phyloP scores from a whole-genome alignment of 2,113 vertebrate genomes.

The Tiliqua scincoides region DNA sequence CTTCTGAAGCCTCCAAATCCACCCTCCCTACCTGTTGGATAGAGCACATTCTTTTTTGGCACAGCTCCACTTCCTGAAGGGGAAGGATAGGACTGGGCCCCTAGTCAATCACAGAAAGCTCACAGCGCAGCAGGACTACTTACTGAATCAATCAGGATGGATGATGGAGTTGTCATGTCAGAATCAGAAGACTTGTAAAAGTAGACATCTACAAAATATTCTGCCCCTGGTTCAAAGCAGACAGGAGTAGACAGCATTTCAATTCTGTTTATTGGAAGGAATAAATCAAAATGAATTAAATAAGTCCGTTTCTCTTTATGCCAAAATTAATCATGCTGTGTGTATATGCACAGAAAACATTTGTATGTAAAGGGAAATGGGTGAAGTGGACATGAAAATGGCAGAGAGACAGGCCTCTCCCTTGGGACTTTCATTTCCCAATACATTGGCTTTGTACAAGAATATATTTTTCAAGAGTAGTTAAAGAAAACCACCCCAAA shows the following conservation, averaged over 20 bases:
- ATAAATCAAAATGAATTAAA: slow-evolving; percentile 27
- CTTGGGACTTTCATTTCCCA: neutral
- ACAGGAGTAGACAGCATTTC: slow-evolving; percentile 74
- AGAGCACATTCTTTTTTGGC: too few species aligned
- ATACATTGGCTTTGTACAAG: neutral
- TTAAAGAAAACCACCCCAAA: neutral
- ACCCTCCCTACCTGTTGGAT: too few species aligned
- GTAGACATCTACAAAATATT: slow-evolving; percentile 82
- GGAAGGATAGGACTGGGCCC: too few species aligned
- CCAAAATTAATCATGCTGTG: neutral
- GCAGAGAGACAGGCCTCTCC: neutral
- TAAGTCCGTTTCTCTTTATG: neutral
- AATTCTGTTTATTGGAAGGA: slow-evolving; percentile 70
- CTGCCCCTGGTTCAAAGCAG: slow-evolving; percentile 77
- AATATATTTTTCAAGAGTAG: neutral
- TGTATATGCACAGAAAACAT: neutral
- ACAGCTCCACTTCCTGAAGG: too few species aligned
- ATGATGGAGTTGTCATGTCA: slow-evolving; percentile 53
- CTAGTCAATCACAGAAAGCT: neutral
- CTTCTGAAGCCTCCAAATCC: too few species aligned
- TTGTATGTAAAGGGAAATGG: neutral
- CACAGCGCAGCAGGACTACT: slow-evolving; percentile 55
- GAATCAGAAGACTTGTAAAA: slow-evolving; percentile 75
- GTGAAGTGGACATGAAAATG: too few species aligned
- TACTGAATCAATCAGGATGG: slow-evolving; percentile 89